Evolutionary conservation across 2,113 vertebrate species (phyloP).

Genomic region (Oncorhynchus gorbuscha): DNA sequence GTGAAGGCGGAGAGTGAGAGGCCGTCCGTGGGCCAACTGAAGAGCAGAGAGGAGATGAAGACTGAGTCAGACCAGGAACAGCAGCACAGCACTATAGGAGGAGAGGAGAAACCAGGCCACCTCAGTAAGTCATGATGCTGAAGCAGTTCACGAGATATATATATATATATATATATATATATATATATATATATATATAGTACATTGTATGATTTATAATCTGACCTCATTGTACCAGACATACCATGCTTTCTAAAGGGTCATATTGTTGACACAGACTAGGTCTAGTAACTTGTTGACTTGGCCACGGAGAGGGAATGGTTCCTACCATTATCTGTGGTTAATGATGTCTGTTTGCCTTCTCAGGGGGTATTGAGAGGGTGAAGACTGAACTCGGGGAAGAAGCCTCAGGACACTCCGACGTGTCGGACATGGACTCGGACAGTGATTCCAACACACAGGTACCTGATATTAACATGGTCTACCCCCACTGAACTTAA

Average conservation of each 20-base stretch:
- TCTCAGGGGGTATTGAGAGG: conserved; percentile 81
- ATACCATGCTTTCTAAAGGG: too few species aligned
- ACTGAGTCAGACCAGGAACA: conserved; percentile 52
- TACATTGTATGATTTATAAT: neutral
- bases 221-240: neutral
- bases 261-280: too few species aligned
- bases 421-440: conserved; percentile 88
- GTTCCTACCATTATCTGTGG: neutral
- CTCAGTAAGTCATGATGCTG: conserved; percentile 71
- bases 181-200: too few species aligned
- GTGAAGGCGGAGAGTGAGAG: conserved; percentile 54
- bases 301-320: too few species aligned
- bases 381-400: conserved; percentile 93
- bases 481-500: neutral
- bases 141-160: neutral
- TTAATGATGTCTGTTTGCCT: neutral
- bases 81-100: conserved; percentile 59
- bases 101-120: conserved; percentile 67
- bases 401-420: conserved; percentile 83
- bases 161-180: too few species aligned
- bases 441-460: conserved; percentile 83
- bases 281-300: neutral
- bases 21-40: conserved; percentile 22
- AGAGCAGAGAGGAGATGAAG: conserved; percentile 75
- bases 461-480: conserved; percentile 66